phyloP scores from a whole-genome alignment of 1,140 invertebrate species.

The Forficula auricularia region DNA sequence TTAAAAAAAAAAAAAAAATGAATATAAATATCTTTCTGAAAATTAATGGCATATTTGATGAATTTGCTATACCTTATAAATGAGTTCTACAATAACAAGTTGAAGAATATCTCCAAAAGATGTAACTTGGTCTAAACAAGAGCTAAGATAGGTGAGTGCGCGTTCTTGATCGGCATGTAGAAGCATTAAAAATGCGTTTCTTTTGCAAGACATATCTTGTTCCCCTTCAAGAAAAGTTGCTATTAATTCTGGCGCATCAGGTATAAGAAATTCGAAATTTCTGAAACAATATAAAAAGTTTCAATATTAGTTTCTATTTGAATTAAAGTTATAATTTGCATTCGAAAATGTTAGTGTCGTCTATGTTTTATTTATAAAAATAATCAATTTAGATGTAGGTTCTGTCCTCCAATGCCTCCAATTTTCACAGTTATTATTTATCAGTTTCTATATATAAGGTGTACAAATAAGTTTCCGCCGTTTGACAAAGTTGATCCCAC shows the following conservation, averaged over 20 bases:
- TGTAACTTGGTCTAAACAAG: constrained; percentile 85
- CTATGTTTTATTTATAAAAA: too few species aligned
- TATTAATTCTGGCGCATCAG: constrained; percentile 94
- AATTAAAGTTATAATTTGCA: too few species aligned
- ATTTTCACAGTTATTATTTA: too few species aligned
- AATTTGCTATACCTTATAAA: constrained; percentile 76
- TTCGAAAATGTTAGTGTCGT: background rate
- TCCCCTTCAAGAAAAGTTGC: constrained; percentile 88
- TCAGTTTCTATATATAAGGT: too few species aligned
- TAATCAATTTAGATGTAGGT: too few species aligned
- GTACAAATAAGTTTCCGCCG: too few species aligned
- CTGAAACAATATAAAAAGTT: constrained; percentile 31
- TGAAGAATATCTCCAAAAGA: constrained; percentile 96
- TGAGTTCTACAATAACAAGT: constrained; percentile 95
- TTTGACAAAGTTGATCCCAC: too few species aligned
- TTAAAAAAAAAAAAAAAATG: constrained; percentile 10
- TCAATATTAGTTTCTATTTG: background rate
- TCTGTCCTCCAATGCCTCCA: too few species aligned
- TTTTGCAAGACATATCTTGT: constrained; percentile 96
- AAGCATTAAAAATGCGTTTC: constrained; percentile 98
- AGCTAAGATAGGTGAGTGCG: constrained; percentile 80
- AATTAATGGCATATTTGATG: background rate
- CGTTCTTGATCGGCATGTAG: constrained; percentile 89
- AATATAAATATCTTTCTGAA: background rate
- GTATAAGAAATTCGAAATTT: constrained; percentile 96